Percentiles rank a stretch among this genome's conserved stretches.
Conservation (phyloP, 2,797 vertebrate genomes). For the Aratinga solstitialis region DNA sequence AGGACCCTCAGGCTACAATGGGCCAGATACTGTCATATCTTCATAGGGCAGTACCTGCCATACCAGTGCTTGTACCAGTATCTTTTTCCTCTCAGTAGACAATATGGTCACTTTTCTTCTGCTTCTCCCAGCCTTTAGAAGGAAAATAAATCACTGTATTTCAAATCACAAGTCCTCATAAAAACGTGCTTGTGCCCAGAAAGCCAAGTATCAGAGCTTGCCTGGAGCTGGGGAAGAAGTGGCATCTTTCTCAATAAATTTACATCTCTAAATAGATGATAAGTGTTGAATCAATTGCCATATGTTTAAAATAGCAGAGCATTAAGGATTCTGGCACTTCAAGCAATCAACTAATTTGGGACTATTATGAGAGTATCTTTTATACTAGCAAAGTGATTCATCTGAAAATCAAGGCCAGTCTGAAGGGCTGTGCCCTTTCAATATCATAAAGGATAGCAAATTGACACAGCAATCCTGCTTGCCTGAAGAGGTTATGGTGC, state of each 20-base stretch:
- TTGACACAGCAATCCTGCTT: not conserved
- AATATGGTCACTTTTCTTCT: not conserved
- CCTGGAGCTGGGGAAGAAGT: conserved; percentile 46
- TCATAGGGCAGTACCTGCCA: not conserved
- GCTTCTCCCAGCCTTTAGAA: not conserved
- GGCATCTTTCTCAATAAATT: conserved; percentile 62
- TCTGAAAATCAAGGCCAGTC: conserved; percentile 18
- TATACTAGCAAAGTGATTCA: conserved; percentile 20
- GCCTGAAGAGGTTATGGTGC: not conserved
- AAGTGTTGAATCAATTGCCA: conserved; percentile 61
- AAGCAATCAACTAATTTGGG: conserved; percentile 57
- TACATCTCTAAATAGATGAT: conserved; percentile 59
- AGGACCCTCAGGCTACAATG: not conserved
- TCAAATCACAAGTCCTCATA: not conserved
- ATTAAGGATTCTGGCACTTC: conserved; percentile 54
- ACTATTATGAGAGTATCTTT: conserved; percentile 54
- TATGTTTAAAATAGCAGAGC: conserved; percentile 66
- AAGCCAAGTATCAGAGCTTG: conserved; percentile 34
- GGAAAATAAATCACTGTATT: conserved; percentile 4
- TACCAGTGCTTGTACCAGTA: not conserved
- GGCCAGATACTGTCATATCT: not conserved
- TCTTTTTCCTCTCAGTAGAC: not conserved
- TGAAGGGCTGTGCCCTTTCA: not conserved
- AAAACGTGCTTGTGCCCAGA: conserved; percentile 40
- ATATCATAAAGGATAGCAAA: not conserved